These are phyloP conservation scores for Nasua narica DNA, from an alignment of 2,797 vertebrate species.

Conservation along the genomic window DNA sequence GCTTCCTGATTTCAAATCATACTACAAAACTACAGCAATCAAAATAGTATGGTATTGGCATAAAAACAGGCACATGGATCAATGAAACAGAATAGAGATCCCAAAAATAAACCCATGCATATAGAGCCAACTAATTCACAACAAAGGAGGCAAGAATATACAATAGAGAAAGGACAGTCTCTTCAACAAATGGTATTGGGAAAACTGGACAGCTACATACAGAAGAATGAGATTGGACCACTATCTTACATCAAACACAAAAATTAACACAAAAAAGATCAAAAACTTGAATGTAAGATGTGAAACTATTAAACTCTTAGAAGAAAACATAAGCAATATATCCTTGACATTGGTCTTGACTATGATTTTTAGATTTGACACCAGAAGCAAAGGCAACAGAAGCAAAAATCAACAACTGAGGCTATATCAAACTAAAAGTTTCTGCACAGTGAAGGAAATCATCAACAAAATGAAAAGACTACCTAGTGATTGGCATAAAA, in stretches of 20 bases:
- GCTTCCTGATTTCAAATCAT: not conserved
- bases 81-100: not conserved
- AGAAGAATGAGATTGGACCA: not conserved
- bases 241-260: not conserved
- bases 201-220: not conserved
- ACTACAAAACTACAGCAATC: not conserved
- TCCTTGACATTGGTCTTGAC: not conserved
- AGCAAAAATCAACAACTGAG: not conserved
- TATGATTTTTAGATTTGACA: not conserved
- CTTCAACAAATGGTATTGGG: not conserved
- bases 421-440: not conserved
- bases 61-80: not conserved
- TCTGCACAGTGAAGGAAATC: not conserved
- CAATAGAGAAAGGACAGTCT: not conserved
- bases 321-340: not conserved
- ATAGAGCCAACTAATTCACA: not conserved
- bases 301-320: not conserved
- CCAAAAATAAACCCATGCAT: not conserved
- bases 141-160: not conserved
- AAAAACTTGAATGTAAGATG: not conserved
- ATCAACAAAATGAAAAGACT: not conserved
- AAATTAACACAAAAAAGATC: not conserved
- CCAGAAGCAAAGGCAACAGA: not conserved
- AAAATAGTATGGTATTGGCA: not conserved
- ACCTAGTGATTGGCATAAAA: not conserved